phyloP scores from a whole-genome alignment of 2,113 vertebrate genomes.

The Deroptyus accipitrinus region DNA sequence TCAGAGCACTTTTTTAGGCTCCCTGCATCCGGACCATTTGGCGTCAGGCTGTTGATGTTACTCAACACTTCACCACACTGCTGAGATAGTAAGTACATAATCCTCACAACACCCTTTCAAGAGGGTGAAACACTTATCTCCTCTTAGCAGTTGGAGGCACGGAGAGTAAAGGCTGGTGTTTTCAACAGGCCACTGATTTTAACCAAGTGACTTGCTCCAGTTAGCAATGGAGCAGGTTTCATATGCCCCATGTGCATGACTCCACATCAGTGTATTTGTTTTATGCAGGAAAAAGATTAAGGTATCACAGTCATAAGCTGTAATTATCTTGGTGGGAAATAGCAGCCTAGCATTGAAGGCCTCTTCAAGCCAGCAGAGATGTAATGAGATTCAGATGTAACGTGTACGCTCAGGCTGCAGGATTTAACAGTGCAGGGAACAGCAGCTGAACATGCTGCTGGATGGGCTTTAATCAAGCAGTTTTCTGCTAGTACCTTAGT shows the following conservation, averaged over 20 bases:
- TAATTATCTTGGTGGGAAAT: background rate
- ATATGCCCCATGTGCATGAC: fast-evolving
- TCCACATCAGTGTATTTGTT: background rate
- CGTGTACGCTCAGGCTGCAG: background rate
- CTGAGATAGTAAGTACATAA: background rate
- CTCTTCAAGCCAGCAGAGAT: background rate
- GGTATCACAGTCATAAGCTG: background rate
- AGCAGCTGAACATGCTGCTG: background rate
- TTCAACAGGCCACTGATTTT: background rate
- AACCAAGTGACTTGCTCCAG: background rate
- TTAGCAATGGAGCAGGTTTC: background rate
- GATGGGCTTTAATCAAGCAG: background rate
- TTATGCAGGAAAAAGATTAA: background rate
- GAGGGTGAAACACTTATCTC: background rate
- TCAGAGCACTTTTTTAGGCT: background rate
- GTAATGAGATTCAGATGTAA: background rate
- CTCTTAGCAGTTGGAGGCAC: background rate
- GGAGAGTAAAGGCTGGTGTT: background rate
- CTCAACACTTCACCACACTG: background rate
- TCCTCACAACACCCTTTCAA: background rate
- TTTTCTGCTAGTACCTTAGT: background rate
- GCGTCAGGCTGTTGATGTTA: background rate
- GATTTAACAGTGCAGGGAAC: background rate
- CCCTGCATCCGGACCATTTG: background rate
- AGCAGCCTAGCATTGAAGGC: background rate